phyloP scores from a whole-genome alignment of 1,140 invertebrate species.

The Propsilocerus akamusi region DNA sequence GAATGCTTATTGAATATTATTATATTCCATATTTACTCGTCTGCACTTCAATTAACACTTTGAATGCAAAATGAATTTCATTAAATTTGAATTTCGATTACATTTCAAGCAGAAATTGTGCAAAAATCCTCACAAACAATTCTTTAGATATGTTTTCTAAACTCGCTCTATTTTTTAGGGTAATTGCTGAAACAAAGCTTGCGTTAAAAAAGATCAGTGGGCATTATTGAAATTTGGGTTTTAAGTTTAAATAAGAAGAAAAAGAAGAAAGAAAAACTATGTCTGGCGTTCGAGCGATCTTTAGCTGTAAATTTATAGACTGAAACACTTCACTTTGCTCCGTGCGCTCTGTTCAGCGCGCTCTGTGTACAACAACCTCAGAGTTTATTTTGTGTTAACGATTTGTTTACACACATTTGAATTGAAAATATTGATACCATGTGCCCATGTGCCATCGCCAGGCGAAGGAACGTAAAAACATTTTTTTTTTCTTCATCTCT shows the following conservation, averaged over 20 bases:
- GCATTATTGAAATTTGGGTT: no score
- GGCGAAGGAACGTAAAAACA: neutral
- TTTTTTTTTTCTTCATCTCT: neutral
- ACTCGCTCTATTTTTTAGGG: no score
- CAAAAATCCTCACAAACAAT: no score
- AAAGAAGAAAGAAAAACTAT: neutral
- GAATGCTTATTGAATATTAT: no score
- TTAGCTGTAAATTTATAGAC: neutral
- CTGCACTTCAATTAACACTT: no score
- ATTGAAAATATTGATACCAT: conserved; percentile 4
- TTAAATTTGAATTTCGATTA: no score
- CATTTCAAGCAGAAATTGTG: no score
- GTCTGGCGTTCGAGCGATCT: neutral
- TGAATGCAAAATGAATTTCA: no score
- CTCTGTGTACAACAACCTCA: conserved; percentile 2
- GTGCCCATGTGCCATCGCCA: neutral
- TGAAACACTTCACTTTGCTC: conserved; percentile 1
- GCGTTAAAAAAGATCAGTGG: no score
- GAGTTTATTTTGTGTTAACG: conserved; percentile 4
- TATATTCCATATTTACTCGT: no score
- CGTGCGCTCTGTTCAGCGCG: neutral
- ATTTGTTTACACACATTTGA: conserved; percentile 1
- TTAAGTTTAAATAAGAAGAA: neutral
- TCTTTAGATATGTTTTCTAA: no score
- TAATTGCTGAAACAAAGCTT: no score